These are phyloP conservation scores for Drosophila neutralis DNA, from an alignment of 2,888 invertebrate genomes.

Conservation along the genomic window DNA sequence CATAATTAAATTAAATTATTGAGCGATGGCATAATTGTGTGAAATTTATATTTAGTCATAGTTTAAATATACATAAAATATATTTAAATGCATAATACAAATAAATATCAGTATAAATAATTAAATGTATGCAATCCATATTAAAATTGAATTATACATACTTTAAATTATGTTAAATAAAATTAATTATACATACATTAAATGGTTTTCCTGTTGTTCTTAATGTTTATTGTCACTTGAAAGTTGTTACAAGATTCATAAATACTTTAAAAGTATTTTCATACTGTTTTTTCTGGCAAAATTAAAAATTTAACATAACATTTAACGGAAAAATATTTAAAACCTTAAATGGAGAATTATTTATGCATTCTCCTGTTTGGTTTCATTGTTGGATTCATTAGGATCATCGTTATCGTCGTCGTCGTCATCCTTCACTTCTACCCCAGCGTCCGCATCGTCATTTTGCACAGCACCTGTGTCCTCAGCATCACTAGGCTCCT, in stretches of 20 bases:
- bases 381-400: constrained; percentile 8
- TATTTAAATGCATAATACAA: constrained; percentile 77
- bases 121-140: constrained; percentile 77
- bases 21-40: constrained; percentile 67
- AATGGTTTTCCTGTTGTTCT: background rate
- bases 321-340: constrained; percentile 14
- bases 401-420: constrained; percentile 2
- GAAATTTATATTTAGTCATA: constrained; percentile 78
- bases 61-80: constrained; percentile 78
- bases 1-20: constrained; percentile 57
- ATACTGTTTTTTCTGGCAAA: background rate
- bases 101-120: constrained; percentile 63
- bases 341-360: background rate
- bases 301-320: constrained; percentile 20
- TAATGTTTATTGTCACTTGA: constrained; percentile 1
- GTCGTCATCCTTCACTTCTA: background rate
- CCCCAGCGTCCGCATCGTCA: background rate
- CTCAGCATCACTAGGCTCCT: constrained; percentile 1
- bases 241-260: constrained; percentile 6
- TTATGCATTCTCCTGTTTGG: constrained; percentile 13
- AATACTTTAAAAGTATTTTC: background rate
- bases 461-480: background rate
- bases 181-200: constrained; percentile 73
- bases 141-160: constrained; percentile 77
- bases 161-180: constrained; percentile 79